Conservation (phyloP, 2,888 invertebrate genomes). For the Eupithecia exiguata region DNA sequence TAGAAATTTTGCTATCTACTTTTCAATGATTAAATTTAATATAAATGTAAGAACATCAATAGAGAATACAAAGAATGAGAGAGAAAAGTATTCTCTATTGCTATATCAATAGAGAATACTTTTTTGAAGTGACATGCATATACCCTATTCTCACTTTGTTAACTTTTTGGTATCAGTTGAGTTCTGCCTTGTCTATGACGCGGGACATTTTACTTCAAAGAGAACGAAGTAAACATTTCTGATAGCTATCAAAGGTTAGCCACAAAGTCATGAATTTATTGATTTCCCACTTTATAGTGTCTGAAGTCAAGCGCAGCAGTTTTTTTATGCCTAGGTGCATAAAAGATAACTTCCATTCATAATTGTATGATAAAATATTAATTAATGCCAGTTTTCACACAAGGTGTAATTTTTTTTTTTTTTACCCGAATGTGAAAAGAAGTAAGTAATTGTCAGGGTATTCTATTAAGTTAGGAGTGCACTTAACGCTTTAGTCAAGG, state of each 20-base stretch:
- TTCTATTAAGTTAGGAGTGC: constrained; percentile 24
- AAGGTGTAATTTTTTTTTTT: too few species aligned
- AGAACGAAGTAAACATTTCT: background rate
- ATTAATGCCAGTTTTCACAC: background rate
- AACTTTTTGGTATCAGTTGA: background rate
- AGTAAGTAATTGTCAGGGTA: too few species aligned
- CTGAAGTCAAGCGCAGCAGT: background rate
- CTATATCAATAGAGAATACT: too few species aligned
- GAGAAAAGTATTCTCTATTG: too few species aligned
- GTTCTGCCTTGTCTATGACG: background rate
- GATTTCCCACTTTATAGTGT: background rate
- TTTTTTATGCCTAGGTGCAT: background rate
- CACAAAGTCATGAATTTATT: background rate
- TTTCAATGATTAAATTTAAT: too few species aligned
- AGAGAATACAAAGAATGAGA: too few species aligned
- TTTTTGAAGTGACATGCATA: too few species aligned
- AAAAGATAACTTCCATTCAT: background rate
- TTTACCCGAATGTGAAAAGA: too few species aligned
- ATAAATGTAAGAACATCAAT: too few species aligned
- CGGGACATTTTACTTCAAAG: background rate
- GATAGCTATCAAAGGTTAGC: background rate
- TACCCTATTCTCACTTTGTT: background rate
- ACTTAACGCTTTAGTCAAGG: constrained; percentile 41
- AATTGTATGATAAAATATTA: background rate
- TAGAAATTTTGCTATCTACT: too few species aligned